Evolutionary conservation across 92 coral and sea anemone genomes (phyloP).

Genomic region (Micromussa lordhowensis): DNA sequence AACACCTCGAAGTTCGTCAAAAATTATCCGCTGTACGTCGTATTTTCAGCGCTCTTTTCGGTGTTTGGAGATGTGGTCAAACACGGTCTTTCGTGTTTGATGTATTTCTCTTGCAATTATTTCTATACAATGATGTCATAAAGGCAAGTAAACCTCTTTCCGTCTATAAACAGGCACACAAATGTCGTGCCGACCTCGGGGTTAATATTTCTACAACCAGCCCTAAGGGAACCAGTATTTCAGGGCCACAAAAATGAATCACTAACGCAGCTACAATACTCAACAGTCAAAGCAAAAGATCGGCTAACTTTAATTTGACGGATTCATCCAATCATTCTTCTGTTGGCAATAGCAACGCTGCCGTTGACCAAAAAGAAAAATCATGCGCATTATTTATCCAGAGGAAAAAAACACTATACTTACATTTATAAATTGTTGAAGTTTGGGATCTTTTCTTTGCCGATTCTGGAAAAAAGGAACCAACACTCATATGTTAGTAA

Average conservation of each 20-base stretch:
- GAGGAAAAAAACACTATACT: conserved; percentile 27
- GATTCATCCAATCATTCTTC: background rate
- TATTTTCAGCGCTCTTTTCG: too few relatives aligned
- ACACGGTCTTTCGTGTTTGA: too few relatives aligned
- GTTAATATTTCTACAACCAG: background rate
- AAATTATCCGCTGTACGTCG: too few relatives aligned
- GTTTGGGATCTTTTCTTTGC: conserved; percentile 84
- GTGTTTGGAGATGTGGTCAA: too few relatives aligned
- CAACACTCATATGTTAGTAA: background rate
- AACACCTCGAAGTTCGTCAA: too few relatives aligned
- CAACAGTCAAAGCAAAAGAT: background rate
- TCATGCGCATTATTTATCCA: background rate
- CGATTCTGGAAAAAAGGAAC: conserved; percentile 68
- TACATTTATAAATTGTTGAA: conserved; percentile 90
- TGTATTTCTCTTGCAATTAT: too few relatives aligned
- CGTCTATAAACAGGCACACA: too few relatives aligned
- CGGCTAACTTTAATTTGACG: too few relatives aligned
- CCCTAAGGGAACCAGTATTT: background rate
- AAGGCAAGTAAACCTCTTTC: too few relatives aligned
- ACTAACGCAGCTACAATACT: background rate
- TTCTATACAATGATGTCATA: too few relatives aligned
- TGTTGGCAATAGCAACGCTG: background rate
- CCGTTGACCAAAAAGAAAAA: background rate
- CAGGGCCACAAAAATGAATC: background rate
- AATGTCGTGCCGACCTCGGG: too few relatives aligned